phyloP scores from a whole-genome alignment of 1,140 invertebrate species.

The Drosophila auraria region DNA sequence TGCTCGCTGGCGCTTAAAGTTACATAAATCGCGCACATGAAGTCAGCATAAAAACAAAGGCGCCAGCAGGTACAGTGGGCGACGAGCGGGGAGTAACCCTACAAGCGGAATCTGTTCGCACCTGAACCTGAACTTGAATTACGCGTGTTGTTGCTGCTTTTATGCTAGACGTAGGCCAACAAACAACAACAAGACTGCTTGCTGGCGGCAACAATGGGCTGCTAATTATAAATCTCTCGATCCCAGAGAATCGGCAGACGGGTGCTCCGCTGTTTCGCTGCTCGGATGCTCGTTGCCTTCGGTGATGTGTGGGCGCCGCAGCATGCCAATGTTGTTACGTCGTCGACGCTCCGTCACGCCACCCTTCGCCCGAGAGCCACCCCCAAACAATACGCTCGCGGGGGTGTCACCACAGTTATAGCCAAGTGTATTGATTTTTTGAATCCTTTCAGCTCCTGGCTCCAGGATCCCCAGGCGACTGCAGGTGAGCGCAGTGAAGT shows the following conservation, averaged over 20 bases:
- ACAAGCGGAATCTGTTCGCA: conserved; percentile 30
- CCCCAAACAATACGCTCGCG: conserved; percentile 33
- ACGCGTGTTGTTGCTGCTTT: conserved; percentile 45
- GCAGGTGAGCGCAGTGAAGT: conserved; percentile 25
- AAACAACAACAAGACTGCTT: conserved; percentile 50
- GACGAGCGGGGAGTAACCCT: background rate
- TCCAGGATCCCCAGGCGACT: conserved; percentile 18
- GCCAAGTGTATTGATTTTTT: conserved; percentile 57
- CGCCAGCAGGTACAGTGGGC: conserved; percentile 22
- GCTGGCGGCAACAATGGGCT: conserved; percentile 75
- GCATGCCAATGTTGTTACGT: conserved; percentile 79
- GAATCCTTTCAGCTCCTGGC: conserved; percentile 47
- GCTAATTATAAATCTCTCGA: conserved; percentile 80
- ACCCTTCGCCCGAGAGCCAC: conserved; percentile 20
- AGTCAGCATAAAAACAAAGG: conserved; percentile 5
- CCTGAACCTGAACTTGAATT: conserved; percentile 68
- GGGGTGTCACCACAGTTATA: conserved; percentile 41
- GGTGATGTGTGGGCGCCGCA: conserved; percentile 67
- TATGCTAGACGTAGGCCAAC: conserved; percentile 45
- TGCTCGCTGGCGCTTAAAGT: conserved; percentile 15
- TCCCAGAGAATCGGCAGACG: conserved; percentile 57
- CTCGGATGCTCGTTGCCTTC: conserved; percentile 31
- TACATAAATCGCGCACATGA: conserved; percentile 36
- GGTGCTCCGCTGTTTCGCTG: conserved; percentile 10
- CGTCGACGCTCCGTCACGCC: conserved; percentile 22